Evolutionary conservation across 2,113 vertebrate species (phyloP).

Genomic region (Leptobrachium leishanense): DNA sequence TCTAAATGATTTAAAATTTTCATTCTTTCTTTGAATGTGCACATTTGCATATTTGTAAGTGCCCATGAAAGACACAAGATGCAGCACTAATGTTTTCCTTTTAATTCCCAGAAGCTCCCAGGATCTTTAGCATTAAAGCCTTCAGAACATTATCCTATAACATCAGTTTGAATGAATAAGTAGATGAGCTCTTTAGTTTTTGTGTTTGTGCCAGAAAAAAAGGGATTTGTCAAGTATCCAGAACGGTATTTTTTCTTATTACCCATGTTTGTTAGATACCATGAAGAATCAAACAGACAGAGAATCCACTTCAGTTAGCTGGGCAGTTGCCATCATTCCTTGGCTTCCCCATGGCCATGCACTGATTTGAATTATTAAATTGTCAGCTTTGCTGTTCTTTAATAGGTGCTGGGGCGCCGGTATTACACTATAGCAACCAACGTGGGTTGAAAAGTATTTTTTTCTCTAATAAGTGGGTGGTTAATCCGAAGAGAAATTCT

Average conservation of each 20-base stretch:
- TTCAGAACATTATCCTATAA: constrained; percentile 21
- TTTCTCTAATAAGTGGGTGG: constrained; percentile 9
- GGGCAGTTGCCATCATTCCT: not conserved
- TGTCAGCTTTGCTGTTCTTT: constrained; percentile 18
- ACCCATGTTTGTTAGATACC: not conserved
- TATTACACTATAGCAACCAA: constrained; percentile 32
- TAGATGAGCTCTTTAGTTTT: constrained; percentile 5
- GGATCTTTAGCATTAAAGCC: constrained; percentile 12
- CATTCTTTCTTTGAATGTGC: too few species aligned
- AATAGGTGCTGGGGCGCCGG: constrained; percentile 6
- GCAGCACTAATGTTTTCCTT: constrained; percentile 15
- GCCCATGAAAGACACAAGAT: not conserved
- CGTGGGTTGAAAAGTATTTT: constrained; percentile 1
- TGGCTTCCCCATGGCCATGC: not conserved
- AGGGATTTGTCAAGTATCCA: not conserved
- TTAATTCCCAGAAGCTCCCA: constrained; percentile 13
- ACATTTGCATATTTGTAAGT: too few species aligned
- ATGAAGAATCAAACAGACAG: not conserved
- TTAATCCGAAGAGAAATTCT: constrained; percentile 27
- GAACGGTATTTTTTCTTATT: not conserved
- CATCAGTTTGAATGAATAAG: not conserved
- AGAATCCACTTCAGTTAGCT: not conserved
- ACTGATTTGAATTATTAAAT: constrained; percentile 17
- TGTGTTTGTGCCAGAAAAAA: not conserved
- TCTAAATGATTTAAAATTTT: too few species aligned